Evolutionary conservation across 2,888 invertebrate species (phyloP).

Genomic region (Trissolcus brochymenae): DNA sequence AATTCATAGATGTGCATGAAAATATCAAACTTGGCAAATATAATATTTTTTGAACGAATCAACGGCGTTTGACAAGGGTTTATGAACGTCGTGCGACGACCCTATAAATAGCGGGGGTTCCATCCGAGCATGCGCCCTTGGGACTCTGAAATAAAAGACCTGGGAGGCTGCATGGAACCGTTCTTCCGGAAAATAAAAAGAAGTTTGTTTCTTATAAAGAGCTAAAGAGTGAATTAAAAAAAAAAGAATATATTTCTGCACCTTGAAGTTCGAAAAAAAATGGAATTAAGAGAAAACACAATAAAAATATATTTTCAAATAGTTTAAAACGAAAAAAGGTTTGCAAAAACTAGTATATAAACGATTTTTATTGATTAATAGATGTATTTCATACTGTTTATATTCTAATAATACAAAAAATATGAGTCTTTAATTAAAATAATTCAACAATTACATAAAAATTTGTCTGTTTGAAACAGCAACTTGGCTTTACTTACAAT

Average conservation of each 20-base stretch:
- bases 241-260: not conserved
- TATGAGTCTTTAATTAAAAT: constrained; percentile 28
- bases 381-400: constrained; percentile 14
- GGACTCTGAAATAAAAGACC: constrained; percentile 22
- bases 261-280: not conserved
- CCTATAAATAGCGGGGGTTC: constrained; percentile 48
- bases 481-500: constrained; percentile 17
- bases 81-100: constrained; percentile 38
- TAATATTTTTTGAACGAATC: not conserved
- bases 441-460: constrained; percentile 31
- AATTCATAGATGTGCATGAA: too few species aligned
- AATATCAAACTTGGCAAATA: not conserved
- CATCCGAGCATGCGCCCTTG: constrained; percentile 37
- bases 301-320: not conserved
- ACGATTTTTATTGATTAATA: constrained; percentile 23
- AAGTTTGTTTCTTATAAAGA: constrained; percentile 20
- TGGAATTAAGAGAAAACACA: not conserved
- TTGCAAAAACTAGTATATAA: constrained; percentile 8
- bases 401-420: constrained; percentile 42
- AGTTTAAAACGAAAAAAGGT: not conserved
- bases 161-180: constrained; percentile 36
- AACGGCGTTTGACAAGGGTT: constrained; percentile 34
- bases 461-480: constrained; percentile 10
- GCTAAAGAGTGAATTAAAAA: not conserved
- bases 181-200: constrained; percentile 46